Percentiles rank a stretch among this genome's conserved stretches.
Evolutionary conservation across 2,888 invertebrate species (phyloP).

Genomic region (Cephonodes hylas): DNA sequence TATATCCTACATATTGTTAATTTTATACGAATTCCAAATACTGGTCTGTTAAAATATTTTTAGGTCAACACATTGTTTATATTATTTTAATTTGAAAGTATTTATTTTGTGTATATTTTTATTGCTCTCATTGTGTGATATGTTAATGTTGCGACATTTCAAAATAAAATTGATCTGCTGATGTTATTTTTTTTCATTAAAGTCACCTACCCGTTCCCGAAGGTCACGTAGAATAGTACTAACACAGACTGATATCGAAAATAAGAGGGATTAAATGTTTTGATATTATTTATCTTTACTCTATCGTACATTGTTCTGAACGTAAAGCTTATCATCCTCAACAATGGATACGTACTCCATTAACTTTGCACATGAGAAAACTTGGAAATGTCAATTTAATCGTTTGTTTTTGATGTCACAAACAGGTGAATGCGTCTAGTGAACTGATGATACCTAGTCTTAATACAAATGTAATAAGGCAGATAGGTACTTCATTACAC

Average conservation of each 20-base stretch:
- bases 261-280: background rate
- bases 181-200: background rate
- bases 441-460: too few species aligned
- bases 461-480: too few species aligned
- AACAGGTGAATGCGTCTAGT: too few species aligned
- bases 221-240: background rate
- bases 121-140: background rate
- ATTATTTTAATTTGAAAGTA: background rate
- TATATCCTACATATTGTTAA: background rate
- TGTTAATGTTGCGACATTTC: conserved; percentile 3
- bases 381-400: too few species aligned
- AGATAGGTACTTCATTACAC: too few species aligned
- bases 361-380: background rate
- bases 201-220: background rate
- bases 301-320: background rate
- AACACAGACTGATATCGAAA: background rate
- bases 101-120: background rate
- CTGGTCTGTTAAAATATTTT: background rate
- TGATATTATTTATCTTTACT: background rate
- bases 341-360: background rate
- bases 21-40: background rate
- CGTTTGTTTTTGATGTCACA: too few species aligned
- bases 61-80: background rate
- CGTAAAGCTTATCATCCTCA: background rate
- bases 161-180: conserved; percentile 13